Evolutionary conservation across 2,113 vertebrate genomes (phyloP), one percentile per base, ranked within the genome.

Genomic region (Ictidomys tridecemlineatus): DNA sequence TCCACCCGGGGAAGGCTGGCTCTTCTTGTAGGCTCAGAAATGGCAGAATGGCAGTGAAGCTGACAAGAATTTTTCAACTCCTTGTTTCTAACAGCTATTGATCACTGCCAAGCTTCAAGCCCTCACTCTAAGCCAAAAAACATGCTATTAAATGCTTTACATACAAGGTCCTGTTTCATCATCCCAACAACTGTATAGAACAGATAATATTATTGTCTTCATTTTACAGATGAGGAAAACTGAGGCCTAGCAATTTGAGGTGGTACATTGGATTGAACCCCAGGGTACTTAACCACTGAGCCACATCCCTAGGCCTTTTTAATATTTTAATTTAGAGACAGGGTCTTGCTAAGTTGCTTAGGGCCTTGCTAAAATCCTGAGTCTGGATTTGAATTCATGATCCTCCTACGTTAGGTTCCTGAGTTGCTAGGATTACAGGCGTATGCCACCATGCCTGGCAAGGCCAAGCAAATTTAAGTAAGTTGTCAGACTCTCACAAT

Each of bases 211-310:
- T 16, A 10, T 4, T 26, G 48, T 67, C 69, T 94, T 72, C 65
- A 56, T 63, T 79, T 90, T 39, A 70, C 89, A 80, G 39, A 80
- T 22, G 77, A 93, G 76, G 34, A 76, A 65, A 70, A 85, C 76
- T 56, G 80, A 91, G 53, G 17, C 72, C 34, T 45, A 48, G 37
- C 6, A 79, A 17, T 53, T 53, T 53, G 13, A 53, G 13, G 51
- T 14, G 65, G 30, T 32, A 32, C 65, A 5, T 4, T 13, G 12
- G 65, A 32, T 32, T 30, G 30, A 67, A 67, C 30, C 4, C 65
- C 32, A 30, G 34, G 32, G 61, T 28, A 8, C 26, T 63, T 63
- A 63, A 14, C 14, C 67, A 18, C 34, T 69, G 30, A 32, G 65
- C 24, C 30, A 63, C 61, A 63, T 32, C 65, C 67, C 34, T 16